Evolutionary conservation across 2,888 invertebrate species (phyloP), one percentile per base, ranked within the genome.

Genomic region (Coronaproctus castanopsis): DNA sequence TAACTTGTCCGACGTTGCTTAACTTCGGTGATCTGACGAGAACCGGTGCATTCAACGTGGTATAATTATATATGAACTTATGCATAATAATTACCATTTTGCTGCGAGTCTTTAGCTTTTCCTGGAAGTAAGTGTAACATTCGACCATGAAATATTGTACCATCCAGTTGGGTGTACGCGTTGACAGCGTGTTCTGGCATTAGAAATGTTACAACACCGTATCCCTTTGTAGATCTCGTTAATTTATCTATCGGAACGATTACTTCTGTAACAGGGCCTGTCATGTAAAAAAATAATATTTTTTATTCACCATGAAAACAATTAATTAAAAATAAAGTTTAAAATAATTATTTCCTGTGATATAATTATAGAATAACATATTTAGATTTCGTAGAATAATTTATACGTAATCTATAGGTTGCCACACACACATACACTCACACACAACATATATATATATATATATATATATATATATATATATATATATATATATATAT

Each of bases 141-240:
- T 64, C 97, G 77, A 0, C 97, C 97, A 70, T 90, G 86, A 67
- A 92, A 85, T 57, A 83, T 78, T 0, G 83, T 83, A n/a, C 96
- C 96, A 73, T 97, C 97, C 1, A 97, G 74, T 65, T 83, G 83
- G 0, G 81, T 76, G 70, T 83, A 95, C 0, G 98, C 97, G 67
- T 79, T 81, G 0, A 87, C 81, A 0, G 98, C 98, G 72, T 97
- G 86, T 70, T 97, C 96, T 0, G 97, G 93, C 77, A 97, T 83
- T 69, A 98, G 75, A 70, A 82, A 98, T 0, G 92, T 90, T 0
- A 97, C 78, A 0, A 87, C 84, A 0, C 91, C 97, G 72, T 92
- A 97, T 1, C 97, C 95, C 73, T 95, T 69, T 1, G 66, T 63
- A 64, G 68, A 83, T 50, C 91, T 81, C 0, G 86, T 84, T 1